phyloP scores from a whole-genome alignment of 2,797 vertebrate species.

The Diceros bicornis region DNA sequence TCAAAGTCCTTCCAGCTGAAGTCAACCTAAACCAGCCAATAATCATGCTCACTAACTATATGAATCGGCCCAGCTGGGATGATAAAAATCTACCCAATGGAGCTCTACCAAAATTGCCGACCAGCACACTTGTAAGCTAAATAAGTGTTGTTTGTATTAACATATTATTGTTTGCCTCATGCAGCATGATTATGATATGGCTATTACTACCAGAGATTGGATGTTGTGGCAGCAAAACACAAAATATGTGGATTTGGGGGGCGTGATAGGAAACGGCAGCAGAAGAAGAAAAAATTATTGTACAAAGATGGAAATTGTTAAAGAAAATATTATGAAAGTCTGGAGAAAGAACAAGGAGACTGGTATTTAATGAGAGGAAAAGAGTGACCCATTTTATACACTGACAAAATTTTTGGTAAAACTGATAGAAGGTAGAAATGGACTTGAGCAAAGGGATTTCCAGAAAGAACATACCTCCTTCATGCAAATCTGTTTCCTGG shows the following conservation, averaged over 20 bases:
- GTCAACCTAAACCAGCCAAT: neutral
- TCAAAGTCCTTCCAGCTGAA: neutral
- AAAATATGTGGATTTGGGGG: neutral
- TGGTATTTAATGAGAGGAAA: neutral
- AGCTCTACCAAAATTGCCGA: neutral
- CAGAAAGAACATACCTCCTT: neutral
- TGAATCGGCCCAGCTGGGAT: neutral
- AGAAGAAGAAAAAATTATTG: neutral
- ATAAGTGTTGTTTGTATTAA: neutral
- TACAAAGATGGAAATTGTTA: neutral
- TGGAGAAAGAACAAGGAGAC: neutral
- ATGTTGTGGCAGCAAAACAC: neutral
- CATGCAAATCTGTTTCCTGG: neutral
- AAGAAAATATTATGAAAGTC: neutral
- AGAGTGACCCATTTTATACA: neutral
- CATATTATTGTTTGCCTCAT: neutral
- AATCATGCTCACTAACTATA: neutral
- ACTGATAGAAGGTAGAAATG: neutral
- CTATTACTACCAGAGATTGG: neutral
- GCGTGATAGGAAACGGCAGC: rapidly evolving
- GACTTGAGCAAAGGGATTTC: neutral
- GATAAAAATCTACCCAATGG: neutral
- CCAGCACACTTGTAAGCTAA: neutral
- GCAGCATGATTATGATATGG: neutral
- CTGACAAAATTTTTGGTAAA: neutral